phyloP scores from a whole-genome alignment of 1,140 invertebrate species.

The Venustaconcha ellipsiformis region DNA sequence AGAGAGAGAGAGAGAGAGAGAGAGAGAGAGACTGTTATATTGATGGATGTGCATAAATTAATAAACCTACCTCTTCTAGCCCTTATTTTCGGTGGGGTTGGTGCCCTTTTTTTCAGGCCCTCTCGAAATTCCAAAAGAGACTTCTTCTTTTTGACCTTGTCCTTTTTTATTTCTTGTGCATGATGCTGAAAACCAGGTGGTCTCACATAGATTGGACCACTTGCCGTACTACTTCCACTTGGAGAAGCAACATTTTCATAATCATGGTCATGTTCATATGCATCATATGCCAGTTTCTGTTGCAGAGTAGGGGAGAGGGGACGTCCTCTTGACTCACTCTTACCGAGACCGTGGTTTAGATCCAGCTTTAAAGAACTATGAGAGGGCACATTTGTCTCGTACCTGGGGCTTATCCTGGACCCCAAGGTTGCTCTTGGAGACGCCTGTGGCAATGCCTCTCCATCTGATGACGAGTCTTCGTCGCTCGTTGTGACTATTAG shows the following conservation, averaged over 20 bases:
- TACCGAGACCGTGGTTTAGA: no score
- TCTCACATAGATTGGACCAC: slow-evolving; percentile 68
- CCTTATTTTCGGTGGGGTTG: slow-evolving; percentile 61
- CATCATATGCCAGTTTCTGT: slow-evolving; percentile 34
- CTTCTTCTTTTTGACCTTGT: slow-evolving; percentile 61
- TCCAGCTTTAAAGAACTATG: no score
- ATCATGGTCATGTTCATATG: slow-evolving; percentile 61
- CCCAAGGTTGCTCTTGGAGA: slow-evolving; percentile 28
- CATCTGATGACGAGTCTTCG: slow-evolving; percentile 44
- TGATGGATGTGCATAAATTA: neutral
- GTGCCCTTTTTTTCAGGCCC: slow-evolving; percentile 55
- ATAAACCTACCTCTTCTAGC: slow-evolving; percentile 55
- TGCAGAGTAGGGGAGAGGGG: no score
- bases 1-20: neutral
- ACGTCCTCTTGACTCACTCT: no score
- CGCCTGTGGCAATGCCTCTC: slow-evolving; percentile 29
- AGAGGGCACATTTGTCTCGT: slow-evolving; percentile 3
- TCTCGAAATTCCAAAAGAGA: slow-evolving; percentile 46
- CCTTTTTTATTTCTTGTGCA: slow-evolving; percentile 58
- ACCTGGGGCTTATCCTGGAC: slow-evolving; percentile 19
- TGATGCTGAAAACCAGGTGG: slow-evolving; percentile 67
- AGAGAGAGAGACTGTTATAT: slow-evolving; percentile 1
- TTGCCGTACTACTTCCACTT: slow-evolving; percentile 67
- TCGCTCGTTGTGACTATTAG: slow-evolving; percentile 55
- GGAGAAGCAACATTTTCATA: slow-evolving; percentile 65